phyloP scores from a whole-genome alignment of 2,888 invertebrate genomes.

The Drosophila greeni region DNA sequence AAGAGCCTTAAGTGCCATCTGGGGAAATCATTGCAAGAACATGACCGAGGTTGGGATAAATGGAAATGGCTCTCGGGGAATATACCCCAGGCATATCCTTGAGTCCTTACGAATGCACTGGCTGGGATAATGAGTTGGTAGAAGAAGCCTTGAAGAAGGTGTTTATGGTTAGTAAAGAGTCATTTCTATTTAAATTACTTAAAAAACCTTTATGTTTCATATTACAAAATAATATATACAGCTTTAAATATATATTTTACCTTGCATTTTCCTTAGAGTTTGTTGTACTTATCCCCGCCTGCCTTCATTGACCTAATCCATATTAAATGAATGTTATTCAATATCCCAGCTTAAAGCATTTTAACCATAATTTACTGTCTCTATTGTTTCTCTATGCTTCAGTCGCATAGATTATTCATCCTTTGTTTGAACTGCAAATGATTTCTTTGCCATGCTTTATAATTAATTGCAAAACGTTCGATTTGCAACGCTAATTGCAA shows the following conservation, averaged over 20 bases:
- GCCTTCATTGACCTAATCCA: slow-evolving; percentile 1
- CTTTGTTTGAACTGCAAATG: slow-evolving; percentile 39
- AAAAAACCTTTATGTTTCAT: not conserved
- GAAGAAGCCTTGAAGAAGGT: slow-evolving; percentile 8
- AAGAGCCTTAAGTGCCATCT: slow-evolving; percentile 59
- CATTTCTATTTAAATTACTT: not conserved
- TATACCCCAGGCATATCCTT: slow-evolving; percentile 5
- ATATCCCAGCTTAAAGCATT: slow-evolving; percentile 18
- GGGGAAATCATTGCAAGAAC: slow-evolving; percentile 58
- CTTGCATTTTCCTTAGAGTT: not conserved
- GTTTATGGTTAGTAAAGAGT: slow-evolving; percentile 16
- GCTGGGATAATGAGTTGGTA: slow-evolving; percentile 25
- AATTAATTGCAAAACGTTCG: slow-evolving; percentile 63
- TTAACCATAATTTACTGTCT: slow-evolving; percentile 6
- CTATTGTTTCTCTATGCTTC: slow-evolving; percentile 9
- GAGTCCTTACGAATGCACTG: slow-evolving; percentile 15
- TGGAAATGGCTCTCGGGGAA: slow-evolving; percentile 32
- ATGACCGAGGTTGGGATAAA: slow-evolving; percentile 29
- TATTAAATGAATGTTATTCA: slow-evolving; percentile 4
- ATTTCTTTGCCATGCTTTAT: slow-evolving; percentile 48
- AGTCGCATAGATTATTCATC: slow-evolving; percentile 32
- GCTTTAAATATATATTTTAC: not conserved
- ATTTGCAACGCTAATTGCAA: slow-evolving; percentile 66
- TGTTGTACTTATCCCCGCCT: not conserved
- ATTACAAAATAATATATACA: not conserved